Evolutionary conservation across 1,140 invertebrate species (phyloP).

Genomic region (Penaeus vannamei): DNA sequence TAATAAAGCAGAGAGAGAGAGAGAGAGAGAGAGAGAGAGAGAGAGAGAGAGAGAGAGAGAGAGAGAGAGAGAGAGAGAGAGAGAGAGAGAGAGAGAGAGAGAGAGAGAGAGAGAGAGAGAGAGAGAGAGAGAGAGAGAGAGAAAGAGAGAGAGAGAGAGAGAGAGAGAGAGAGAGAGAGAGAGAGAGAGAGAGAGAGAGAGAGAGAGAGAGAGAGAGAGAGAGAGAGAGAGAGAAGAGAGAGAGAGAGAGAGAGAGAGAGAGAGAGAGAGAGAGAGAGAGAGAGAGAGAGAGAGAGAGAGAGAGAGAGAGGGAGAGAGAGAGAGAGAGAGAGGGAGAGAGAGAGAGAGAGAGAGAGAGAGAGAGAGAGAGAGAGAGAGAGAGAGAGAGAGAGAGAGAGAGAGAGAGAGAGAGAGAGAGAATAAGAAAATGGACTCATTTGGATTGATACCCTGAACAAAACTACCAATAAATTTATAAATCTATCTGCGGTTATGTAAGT

Average conservation of each 20-base stretch:
- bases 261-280: constrained; percentile 6
- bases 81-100: too few species aligned
- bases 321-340: constrained; percentile 10
- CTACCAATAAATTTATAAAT: too few species aligned
- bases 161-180: constrained; percentile 6
- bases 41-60: background rate
- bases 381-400: background rate
- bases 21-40: constrained; percentile 15
- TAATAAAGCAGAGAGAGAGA: background rate
- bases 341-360: constrained; percentile 2
- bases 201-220: background rate
- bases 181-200: background rate
- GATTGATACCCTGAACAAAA: too few species aligned
- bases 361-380: constrained; percentile 9
- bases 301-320: background rate
- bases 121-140: too few species aligned
- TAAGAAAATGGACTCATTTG: too few species aligned
- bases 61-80: too few species aligned
- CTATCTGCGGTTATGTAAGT: too few species aligned
- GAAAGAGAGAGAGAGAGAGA: too few species aligned
- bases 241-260: background rate
- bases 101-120: too few species aligned
- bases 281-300: background rate
- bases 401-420: too few species aligned
- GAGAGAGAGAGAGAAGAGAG: background rate